A percentile compares a stretch with the other conserved stretches of the same genome.
Conservation (phyloP, 2,113 vertebrate species). For the Talpa occidentalis region DNA sequence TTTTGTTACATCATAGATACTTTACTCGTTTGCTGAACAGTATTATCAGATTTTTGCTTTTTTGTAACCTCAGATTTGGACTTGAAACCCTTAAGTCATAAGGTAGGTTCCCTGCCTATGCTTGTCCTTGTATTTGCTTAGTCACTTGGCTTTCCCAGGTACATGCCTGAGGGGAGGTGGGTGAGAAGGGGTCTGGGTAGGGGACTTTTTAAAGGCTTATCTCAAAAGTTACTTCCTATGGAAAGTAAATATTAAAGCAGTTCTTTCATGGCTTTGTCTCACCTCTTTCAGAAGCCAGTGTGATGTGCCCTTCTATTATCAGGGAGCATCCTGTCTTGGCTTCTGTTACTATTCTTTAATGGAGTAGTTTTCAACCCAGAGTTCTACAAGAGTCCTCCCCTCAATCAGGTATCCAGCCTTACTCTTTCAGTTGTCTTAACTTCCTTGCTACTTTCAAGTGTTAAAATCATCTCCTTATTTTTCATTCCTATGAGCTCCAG, state of each 20-base stretch:
- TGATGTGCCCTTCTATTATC: not conserved
- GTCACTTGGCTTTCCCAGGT: not conserved
- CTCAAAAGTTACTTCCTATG: not conserved
- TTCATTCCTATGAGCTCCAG: not conserved
- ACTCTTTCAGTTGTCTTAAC: not conserved
- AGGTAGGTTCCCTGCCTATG: not conserved
- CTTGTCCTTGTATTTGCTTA: no score
- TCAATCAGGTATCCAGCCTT: not conserved
- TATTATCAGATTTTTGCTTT: not conserved
- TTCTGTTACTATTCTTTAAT: not conserved
- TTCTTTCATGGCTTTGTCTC: not conserved
- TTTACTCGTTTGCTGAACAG: not conserved
- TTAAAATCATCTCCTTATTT: not conserved
- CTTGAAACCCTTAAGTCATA: not conserved
- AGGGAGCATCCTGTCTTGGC: not conserved
- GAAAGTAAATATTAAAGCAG: not conserved
- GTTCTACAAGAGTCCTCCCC: not conserved
- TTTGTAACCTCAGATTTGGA: slow-evolving; percentile 3
- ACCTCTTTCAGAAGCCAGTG: not conserved
- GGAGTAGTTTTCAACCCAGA: not conserved
- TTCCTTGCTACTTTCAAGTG: not conserved
- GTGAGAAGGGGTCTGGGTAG: not conserved
- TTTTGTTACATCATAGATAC: not conserved
- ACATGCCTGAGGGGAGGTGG: not conserved
- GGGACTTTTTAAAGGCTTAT: not conserved